A percentile compares a stretch with the other conserved stretches of the same genome.
These are phyloP conservation scores for Passer domesticus DNA, from an alignment of 2,113 vertebrate genomes.

Conservation along the genomic window DNA sequence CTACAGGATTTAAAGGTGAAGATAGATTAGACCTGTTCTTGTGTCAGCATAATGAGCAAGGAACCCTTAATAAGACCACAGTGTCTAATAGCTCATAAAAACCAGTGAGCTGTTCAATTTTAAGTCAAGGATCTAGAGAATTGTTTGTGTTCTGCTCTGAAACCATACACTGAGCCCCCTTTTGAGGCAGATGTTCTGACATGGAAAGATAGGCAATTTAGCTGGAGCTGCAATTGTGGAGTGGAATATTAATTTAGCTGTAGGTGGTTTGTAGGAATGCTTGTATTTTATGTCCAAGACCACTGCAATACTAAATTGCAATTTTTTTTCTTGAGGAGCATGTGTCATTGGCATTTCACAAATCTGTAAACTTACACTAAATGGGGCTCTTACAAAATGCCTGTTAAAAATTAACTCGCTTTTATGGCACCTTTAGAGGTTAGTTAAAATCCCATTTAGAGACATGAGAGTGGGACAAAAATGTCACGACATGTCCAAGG, in stretches of 20 bases:
- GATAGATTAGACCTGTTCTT: not conserved
- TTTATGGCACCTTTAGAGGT: not conserved
- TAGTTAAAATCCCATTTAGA: slow-evolving; percentile 31
- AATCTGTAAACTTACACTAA: not conserved
- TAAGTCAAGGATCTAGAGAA: not conserved
- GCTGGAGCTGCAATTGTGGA: not conserved
- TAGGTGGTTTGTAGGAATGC: not conserved
- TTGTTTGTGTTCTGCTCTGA: not conserved
- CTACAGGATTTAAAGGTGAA: not conserved
- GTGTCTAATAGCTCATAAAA: not conserved
- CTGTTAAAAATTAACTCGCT: slow-evolving; percentile 25
- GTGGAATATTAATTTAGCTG: not conserved
- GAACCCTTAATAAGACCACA: not conserved
- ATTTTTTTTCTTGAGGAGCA: not conserved
- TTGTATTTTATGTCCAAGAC: not conserved
- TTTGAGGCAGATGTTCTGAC: not conserved
- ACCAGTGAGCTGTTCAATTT: not conserved
- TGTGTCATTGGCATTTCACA: not conserved
- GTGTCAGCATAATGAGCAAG: not conserved
- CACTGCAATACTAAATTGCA: not conserved
- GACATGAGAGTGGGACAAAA: not conserved
- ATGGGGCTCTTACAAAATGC: not conserved
- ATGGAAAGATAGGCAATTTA: not conserved
- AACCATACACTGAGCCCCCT: not conserved
- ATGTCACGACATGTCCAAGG: not conserved